These are phyloP conservation scores for Nycticorax nycticorax DNA, from an alignment of 2,113 vertebrate species.

Conservation along the genomic window DNA sequence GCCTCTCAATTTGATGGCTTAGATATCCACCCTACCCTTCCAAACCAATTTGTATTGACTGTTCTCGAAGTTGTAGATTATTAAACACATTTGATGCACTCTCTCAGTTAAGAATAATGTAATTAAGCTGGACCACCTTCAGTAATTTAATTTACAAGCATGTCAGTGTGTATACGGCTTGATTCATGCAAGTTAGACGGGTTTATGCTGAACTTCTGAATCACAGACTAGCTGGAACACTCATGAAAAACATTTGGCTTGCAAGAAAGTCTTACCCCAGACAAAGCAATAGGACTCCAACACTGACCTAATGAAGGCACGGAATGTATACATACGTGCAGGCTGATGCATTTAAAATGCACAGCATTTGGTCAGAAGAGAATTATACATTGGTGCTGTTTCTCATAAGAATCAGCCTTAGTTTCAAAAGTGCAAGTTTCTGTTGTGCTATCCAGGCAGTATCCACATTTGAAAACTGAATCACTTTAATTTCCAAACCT, in stretches of 20 bases:
- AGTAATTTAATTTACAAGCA: background rate
- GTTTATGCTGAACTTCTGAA: constrained; percentile 7
- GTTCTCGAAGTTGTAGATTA: background rate
- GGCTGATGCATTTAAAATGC: background rate
- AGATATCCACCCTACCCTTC: background rate
- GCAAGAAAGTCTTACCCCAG: background rate
- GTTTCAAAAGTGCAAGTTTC: background rate
- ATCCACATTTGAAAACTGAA: background rate
- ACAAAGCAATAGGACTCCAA: background rate
- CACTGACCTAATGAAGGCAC: background rate
- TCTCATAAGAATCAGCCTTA: background rate
- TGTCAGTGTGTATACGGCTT: background rate
- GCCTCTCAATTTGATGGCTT: background rate
- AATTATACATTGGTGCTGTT: background rate
- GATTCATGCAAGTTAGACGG: background rate
- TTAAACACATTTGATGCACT: background rate
- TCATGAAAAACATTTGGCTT: background rate
- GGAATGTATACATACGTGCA: background rate
- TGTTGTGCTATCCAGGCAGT: background rate
- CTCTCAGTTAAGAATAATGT: background rate
- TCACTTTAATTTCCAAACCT: background rate
- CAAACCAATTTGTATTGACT: background rate
- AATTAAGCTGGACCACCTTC: background rate
- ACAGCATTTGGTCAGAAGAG: background rate
- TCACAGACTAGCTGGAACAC: background rate